A percentile compares a stretch with the other conserved stretches of the same genome.
phyloP scores from a whole-genome alignment of 2,888 invertebrate species.

The Microctonus aethiopoides region DNA sequence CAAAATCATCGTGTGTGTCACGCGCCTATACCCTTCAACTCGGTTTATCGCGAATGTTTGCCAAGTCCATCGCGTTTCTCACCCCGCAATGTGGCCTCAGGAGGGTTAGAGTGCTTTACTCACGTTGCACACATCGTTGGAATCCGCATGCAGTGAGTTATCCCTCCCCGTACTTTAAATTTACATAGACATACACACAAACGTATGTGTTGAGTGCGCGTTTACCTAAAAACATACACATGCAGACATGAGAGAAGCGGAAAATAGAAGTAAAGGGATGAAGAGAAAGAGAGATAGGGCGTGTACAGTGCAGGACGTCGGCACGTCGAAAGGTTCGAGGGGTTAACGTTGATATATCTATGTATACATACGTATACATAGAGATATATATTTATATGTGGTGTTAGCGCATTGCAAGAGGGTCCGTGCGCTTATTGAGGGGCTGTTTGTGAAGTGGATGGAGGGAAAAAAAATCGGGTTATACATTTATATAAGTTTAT shows the following conservation, averaged over 20 bases:
- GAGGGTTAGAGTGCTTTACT: not conserved
- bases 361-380: no score
- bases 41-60: conserved; percentile 55
- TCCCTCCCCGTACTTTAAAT: not conserved
- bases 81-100: conserved; percentile 36
- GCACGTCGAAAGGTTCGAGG: not conserved
- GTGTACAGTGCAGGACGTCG: not conserved
- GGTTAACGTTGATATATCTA: conserved; percentile 4
- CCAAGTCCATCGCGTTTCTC: conserved; percentile 52
- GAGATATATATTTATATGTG: conserved; percentile 1
- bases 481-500: no score
- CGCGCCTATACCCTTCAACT: not conserved
- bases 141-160: not conserved
- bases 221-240: no score
- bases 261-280: conserved; percentile 7
- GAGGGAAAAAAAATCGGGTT: not conserved
- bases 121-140: not conserved
- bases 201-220: not conserved
- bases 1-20: not conserved
- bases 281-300: conserved; percentile 5
- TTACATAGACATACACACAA: not conserved
- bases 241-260: not conserved
- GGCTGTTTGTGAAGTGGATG: not conserved
- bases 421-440: not conserved
- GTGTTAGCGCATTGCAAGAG: not conserved